A percentile compares a stretch with the other conserved stretches of the same genome.
Conservation (phyloP, 1,140 invertebrate species). For the Drosophila dunni region DNA sequence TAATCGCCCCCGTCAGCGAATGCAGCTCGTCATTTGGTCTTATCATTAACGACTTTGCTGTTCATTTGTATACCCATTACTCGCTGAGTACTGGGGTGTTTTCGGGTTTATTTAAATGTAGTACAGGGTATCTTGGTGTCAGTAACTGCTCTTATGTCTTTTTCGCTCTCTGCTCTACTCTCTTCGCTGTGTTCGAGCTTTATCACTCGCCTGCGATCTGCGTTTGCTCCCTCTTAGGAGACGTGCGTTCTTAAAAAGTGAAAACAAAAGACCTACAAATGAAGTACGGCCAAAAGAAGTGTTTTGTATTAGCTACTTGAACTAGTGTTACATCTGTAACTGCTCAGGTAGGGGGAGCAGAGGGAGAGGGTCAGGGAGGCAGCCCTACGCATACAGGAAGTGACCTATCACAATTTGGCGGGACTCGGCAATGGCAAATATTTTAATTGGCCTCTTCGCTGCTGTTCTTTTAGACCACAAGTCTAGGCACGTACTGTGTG, state of each 20-base stretch:
- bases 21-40: slow-evolving; percentile 74
- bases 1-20: slow-evolving; percentile 58
- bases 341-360: background rate
- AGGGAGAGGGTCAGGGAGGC: background rate
- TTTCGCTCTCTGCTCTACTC: slow-evolving; percentile 13
- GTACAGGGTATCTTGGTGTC: no score
- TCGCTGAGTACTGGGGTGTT: no score
- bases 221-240: slow-evolving; percentile 19
- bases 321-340: slow-evolving; percentile 2
- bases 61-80: slow-evolving; percentile 5
- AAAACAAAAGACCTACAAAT: slow-evolving; percentile 62
- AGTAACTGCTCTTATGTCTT: background rate
- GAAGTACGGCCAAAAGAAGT: slow-evolving; percentile 18
- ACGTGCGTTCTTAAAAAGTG: slow-evolving; percentile 46
- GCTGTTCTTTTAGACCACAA: slow-evolving; percentile 7
- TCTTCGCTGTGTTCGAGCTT: slow-evolving; percentile 17
- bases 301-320: slow-evolving; percentile 32
- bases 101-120: no score
- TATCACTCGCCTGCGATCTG: slow-evolving; percentile 64
- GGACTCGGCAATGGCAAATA: slow-evolving; percentile 55
- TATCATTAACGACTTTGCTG: slow-evolving; percentile 77
- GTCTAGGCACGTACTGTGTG: background rate
- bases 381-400: slow-evolving; percentile 44
- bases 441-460: slow-evolving; percentile 65
- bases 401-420: slow-evolving; percentile 66